A percentile compares a stretch with the other conserved stretches of the same genome.
Conservation (phyloP, 2,113 vertebrate species). For the Nesospiza acunhae region DNA sequence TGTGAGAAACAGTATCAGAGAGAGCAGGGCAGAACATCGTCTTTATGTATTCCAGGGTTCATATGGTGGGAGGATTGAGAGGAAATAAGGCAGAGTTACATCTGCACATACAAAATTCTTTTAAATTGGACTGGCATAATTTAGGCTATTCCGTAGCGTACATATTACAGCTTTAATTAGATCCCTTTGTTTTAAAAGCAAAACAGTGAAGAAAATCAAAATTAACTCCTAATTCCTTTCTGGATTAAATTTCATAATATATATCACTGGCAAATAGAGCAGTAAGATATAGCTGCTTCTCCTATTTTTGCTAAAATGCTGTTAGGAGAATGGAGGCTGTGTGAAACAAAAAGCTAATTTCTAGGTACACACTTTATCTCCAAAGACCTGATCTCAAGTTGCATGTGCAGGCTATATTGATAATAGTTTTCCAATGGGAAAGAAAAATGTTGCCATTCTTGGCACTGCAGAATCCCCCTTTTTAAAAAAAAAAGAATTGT, state of each 20-base stretch:
- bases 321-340: background rate
- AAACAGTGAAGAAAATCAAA: background rate
- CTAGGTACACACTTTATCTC: rapidly evolving
- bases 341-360: slow-evolving; percentile 32
- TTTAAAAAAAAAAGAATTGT: background rate
- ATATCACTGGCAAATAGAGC: background rate
- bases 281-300: background rate
- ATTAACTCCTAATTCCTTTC: background rate
- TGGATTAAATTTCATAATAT: background rate
- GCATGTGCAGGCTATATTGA: background rate
- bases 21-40: background rate
- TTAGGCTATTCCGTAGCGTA: background rate
- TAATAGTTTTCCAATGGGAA: background rate
- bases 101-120: background rate
- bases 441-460: background rate
- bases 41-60: background rate
- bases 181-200: background rate
- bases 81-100: background rate
- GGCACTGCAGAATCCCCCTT: rapidly evolving
- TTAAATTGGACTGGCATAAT: background rate
- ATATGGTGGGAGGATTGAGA: background rate
- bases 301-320: background rate
- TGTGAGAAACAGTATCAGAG: background rate
- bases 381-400: background rate
- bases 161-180: background rate